Evolutionary conservation across 2,797 vertebrate genomes (phyloP).

Genomic region (Neomorphus geoffroyi): DNA sequence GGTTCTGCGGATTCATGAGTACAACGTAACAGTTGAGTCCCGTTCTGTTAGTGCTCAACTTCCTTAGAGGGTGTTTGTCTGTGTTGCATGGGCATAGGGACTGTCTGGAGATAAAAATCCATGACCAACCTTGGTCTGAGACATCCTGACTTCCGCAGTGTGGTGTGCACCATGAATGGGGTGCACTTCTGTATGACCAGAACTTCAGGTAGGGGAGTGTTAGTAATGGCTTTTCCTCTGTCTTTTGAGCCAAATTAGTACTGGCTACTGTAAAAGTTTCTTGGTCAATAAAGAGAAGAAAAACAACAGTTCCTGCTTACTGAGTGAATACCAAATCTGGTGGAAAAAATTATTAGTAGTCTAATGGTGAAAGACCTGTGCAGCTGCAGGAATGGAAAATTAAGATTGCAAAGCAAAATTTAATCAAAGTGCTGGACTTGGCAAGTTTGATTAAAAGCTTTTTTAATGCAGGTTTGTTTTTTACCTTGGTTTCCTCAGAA

Average conservation of each 20-base stretch:
- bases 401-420: neutral
- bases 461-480: neutral
- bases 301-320: neutral
- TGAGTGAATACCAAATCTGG: neutral
- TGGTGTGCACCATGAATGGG: neutral
- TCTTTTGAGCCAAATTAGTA: neutral
- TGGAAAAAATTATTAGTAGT: neutral
- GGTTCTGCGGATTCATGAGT: neutral
- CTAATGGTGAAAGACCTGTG: neutral
- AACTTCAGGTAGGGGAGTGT: neutral
- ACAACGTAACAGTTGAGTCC: fast-evolving
- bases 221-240: neutral
- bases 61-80: neutral
- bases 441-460: neutral
- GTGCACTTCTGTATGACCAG: fast-evolving
- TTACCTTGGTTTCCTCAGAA: neutral
- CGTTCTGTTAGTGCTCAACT: neutral
- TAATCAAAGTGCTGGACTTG: neutral
- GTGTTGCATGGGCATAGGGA: neutral
- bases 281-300: neutral
- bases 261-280: neutral
- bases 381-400: neutral
- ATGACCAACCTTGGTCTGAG: neutral
- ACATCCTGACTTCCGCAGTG: neutral
- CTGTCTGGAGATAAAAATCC: neutral